A percentile compares a stretch with the other conserved stretches of the same genome.
phyloP scores from a whole-genome alignment of 2,113 vertebrate genomes.

The Podocnemis expansa region DNA sequence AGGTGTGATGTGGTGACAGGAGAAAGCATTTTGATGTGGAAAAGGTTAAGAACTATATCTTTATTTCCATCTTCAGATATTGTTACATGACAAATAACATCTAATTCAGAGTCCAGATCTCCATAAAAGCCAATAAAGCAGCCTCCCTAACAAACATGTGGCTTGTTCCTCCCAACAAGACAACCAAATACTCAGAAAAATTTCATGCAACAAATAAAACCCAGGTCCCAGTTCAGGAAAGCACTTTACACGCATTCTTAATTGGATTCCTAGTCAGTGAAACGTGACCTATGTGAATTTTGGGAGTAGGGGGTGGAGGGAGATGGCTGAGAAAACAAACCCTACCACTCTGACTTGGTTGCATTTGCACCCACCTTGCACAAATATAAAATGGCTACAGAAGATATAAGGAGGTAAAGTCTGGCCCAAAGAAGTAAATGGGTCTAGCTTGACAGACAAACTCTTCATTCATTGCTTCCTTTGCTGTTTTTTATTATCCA shows the following conservation, averaged over 20 bases:
- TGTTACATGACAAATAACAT: constrained; percentile 58
- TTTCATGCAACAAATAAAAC: constrained; percentile 53
- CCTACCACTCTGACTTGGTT: not conserved
- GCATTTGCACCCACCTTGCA: not conserved
- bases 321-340: constrained; percentile 50
- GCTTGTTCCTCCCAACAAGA: constrained; percentile 54
- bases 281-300: constrained; percentile 26
- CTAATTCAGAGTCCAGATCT: constrained; percentile 56
- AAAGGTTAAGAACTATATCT: constrained; percentile 60
- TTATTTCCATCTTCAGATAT: constrained; percentile 63
- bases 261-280: constrained; percentile 29
- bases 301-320: constrained; percentile 13
- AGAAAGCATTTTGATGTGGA: constrained; percentile 25
- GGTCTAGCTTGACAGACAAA: constrained; percentile 54
- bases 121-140: constrained; percentile 31
- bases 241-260: constrained; percentile 65
- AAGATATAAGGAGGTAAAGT: not conserved
- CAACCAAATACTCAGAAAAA: constrained; percentile 59
- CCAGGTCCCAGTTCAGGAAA: constrained; percentile 54
- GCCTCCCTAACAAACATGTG: constrained; percentile 53
- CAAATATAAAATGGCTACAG: not conserved
- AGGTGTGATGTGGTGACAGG: not conserved
- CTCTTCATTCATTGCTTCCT: constrained; percentile 61
- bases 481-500: constrained; percentile 10
- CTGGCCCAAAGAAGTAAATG: not conserved